phyloP scores from a whole-genome alignment of 2,797 vertebrate species.

The Trachops cirrhosus region DNA sequence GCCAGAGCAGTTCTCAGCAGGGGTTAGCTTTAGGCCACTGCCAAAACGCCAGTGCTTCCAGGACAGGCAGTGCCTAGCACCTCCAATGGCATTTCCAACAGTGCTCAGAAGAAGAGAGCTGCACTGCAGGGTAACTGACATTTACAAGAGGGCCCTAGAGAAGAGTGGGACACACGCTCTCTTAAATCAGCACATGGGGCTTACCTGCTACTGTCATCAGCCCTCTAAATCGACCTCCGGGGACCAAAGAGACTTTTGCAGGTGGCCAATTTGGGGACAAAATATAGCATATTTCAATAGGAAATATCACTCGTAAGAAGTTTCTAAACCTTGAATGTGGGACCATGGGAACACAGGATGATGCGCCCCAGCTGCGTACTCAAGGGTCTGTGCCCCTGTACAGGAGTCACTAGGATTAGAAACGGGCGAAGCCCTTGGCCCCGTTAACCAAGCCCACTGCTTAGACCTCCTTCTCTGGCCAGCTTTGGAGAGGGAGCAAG shows the following conservation, averaged over 20 bases:
- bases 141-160: not conserved
- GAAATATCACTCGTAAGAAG: slow-evolving; percentile 3
- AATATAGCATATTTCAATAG: slow-evolving; percentile 20
- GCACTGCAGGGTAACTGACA: not conserved
- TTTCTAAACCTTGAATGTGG: slow-evolving; percentile 8
- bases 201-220: not conserved
- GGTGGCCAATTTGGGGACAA: not conserved
- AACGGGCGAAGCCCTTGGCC: not conserved
- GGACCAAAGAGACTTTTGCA: not conserved
- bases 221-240: not conserved
- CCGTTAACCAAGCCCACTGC: not conserved
- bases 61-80: not conserved
- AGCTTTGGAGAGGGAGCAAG: not conserved
- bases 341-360: not conserved
- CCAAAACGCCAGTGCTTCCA: not conserved
- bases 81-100: not conserved
- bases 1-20: not conserved
- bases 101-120: not conserved
- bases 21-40: not conserved
- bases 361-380: not conserved
- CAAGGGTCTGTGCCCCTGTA: not conserved
- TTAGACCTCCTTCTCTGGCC: slow-evolving; percentile 10
- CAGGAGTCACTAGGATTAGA: not conserved
- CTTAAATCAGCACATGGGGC: slow-evolving; percentile 11
- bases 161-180: not conserved